Evolutionary conservation across 53 echinoderm and acorn worm species (phyloP).

Genomic region (Patiria pectinifera): DNA sequence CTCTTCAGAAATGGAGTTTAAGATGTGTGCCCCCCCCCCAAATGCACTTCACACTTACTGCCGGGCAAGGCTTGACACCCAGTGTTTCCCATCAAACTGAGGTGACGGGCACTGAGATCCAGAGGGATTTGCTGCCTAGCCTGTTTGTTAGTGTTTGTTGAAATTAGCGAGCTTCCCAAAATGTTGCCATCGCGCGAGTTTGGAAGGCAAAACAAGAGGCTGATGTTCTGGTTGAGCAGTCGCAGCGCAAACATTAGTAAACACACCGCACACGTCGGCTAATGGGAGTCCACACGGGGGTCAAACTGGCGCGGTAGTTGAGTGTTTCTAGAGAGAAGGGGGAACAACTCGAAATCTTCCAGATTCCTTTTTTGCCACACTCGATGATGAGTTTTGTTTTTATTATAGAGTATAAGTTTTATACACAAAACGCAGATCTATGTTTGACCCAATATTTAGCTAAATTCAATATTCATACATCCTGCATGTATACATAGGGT

Average conservation of each 20-base stretch:
- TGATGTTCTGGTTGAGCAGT: slow-evolving; percentile 36
- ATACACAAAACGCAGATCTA: not conserved
- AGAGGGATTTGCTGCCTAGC: slow-evolving; percentile 25
- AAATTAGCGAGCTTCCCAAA: slow-evolving; percentile 46
- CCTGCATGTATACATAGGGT: no score
- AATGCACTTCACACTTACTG: not conserved
- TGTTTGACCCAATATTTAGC: no score
- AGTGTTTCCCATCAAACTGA: slow-evolving; percentile 39
- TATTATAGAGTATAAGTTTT: not conserved
- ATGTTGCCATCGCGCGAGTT: slow-evolving; percentile 44
- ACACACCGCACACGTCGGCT: slow-evolving; percentile 61
- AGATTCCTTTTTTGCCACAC: not conserved
- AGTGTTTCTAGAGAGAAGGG: not conserved
- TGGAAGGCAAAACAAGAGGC: slow-evolving; percentile 42
- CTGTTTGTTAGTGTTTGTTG: slow-evolving; percentile 64
- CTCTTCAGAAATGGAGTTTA: not conserved
- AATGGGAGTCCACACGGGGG: slow-evolving; percentile 41
- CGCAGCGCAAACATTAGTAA: slow-evolving; percentile 58
- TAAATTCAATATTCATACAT: no score
- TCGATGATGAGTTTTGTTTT: not conserved
- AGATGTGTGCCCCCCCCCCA: no score
- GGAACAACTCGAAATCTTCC: slow-evolving; percentile 17
- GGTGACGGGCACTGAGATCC: slow-evolving; percentile 40
- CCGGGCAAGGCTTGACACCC: slow-evolving; percentile 16
- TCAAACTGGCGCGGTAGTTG: slow-evolving; percentile 18